These are phyloP conservation scores for Laterallus jamaicensis DNA, from an alignment of 2,113 vertebrate species.

Conservation along the genomic window DNA sequence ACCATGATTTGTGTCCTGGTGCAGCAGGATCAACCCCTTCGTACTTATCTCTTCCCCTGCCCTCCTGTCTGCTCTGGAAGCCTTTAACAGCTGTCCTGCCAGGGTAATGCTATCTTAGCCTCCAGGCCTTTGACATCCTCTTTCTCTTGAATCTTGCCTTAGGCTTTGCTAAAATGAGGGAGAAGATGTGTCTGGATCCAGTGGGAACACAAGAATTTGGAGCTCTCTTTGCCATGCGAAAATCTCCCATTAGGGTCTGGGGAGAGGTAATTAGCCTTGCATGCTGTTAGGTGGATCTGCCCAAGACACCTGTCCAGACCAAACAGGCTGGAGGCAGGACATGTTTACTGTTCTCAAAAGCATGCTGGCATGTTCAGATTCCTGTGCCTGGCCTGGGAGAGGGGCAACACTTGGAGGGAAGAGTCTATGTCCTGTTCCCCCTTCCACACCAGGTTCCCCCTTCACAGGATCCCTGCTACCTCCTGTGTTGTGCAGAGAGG, in stretches of 20 bases:
- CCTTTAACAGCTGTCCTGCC: not conserved
- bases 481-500: not conserved
- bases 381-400: not conserved
- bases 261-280: conserved; percentile 57
- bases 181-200: conserved; percentile 58
- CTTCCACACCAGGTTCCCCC: not conserved
- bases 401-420: not conserved
- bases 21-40: not conserved
- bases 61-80: conserved; percentile 1
- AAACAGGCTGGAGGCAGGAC: not conserved
- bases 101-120: not conserved
- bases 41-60: not conserved
- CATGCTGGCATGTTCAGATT: not conserved
- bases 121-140: conserved; percentile 34
- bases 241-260: conserved; percentile 53
- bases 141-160: conserved; percentile 61
- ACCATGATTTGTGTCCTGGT: not conserved
- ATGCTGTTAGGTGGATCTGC: conserved; percentile 34
- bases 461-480: not conserved
- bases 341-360: not conserved
- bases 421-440: accelerated
- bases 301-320: not conserved
- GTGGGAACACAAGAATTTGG: conserved; percentile 48
- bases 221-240: conserved; percentile 37
- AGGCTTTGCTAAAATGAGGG: conserved; percentile 62